Evolutionary conservation across 1,140 invertebrate genomes (phyloP), one percentile per base, ranked within the genome.

Genomic region (Diuraphis noxia): DNA sequence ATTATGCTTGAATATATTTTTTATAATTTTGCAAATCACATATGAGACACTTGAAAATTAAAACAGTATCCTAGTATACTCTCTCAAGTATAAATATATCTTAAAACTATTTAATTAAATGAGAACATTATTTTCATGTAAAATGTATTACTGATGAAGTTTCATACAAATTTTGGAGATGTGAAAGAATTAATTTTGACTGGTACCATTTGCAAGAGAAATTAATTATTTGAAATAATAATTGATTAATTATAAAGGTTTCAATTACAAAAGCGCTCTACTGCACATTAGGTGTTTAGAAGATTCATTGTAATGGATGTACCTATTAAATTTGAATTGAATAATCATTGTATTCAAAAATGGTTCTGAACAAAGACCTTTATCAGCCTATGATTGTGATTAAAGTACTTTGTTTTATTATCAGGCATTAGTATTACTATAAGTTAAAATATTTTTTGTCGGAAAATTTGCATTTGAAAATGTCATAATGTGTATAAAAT

Each of bases 1-100:
- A 87, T 87, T 87, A 63, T 88, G 38, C 85, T 52, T 87, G 36
- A 88, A 63, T 88, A 63, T 30, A 63, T 88, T 88, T 40, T 88
- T 88, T 88, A 88, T 88, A 88, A 88, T 56, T 88, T 40, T 63
- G 36, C 36, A 88, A 25, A 88, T 88, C 2, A 17, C 30, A 84
- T 46, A 46, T 46, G 46, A 43, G 34, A 85, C 46, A 41, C 82
- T 84, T 34, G 13, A 17, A 5, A 72, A 4, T 63, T 84, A 43
- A 38, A 30, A n/a, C 23, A 30, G 13, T 82, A n/a, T 43, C 30
- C n/a, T 85, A 85, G 34, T 49, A 49, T 34, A 36, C 41, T 85
- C 81, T 30, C 10, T 30, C 72, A 77, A 34, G 19, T 77, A 36
- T 77, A 81, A 38, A 40, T 23, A 34, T 46, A 36, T 36, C 2